Percentiles rank a stretch among this genome's conserved stretches.
Evolutionary conservation across 1,140 invertebrate species (phyloP).

Genomic region (Ips nitidus): DNA sequence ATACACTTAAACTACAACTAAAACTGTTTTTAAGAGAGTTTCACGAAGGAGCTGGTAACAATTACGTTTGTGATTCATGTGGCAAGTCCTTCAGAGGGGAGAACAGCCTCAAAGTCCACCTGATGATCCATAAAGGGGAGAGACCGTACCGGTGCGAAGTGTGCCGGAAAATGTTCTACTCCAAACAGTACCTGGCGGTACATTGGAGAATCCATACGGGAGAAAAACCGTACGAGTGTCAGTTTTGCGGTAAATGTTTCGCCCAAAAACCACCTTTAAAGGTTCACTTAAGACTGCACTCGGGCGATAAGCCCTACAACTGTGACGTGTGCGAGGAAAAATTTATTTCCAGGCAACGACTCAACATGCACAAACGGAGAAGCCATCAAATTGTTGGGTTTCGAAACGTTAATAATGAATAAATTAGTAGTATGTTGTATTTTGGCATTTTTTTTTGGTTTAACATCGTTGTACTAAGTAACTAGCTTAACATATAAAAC

Average conservation of each 20-base stretch:
- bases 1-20: not conserved
- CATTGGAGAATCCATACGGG: constrained; percentile 59
- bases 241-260: constrained; percentile 70
- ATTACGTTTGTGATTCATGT: constrained; percentile 62
- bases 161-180: constrained; percentile 56
- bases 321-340: constrained; percentile 40
- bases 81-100: constrained; percentile 65
- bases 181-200: constrained; percentile 59
- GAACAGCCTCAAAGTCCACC: constrained; percentile 62
- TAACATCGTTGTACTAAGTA: no score
- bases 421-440: no score
- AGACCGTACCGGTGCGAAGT: constrained; percentile 55
- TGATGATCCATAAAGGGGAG: constrained; percentile 56
- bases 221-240: constrained; percentile 75
- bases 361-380: constrained; percentile 45
- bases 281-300: constrained; percentile 56
- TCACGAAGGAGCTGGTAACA: constrained; percentile 45
- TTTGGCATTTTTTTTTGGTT: no score
- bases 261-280: constrained; percentile 46
- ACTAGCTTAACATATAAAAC: no score
- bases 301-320: constrained; percentile 44
- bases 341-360: constrained; percentile 40
- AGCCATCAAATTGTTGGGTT: constrained; percentile 14
- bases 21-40: not conserved
- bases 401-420: constrained; percentile 1